Evolutionary conservation across 2,888 invertebrate genomes (phyloP), one percentile per base, ranked within the genome.

Genomic region (Platycheirus albimanus): DNA sequence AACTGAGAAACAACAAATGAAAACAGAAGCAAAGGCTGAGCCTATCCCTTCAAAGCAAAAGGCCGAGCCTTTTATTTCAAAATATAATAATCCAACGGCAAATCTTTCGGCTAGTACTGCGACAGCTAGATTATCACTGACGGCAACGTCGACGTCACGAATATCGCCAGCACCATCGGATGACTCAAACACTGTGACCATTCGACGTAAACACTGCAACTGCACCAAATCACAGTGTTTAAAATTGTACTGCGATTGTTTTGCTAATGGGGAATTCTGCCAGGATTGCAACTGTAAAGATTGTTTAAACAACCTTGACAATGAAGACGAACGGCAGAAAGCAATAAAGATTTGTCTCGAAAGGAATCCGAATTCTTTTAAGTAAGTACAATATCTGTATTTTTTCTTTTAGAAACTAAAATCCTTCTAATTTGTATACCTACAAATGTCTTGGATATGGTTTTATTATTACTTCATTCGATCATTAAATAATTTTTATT

Each of bases 241-340:
- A 83, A 99, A 99, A 91, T 91, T 99, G 91, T 99, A 99, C 90
- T 99, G 99, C 92, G 99, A 99, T 90, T 99, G 99, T 90, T 99
- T 99, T 92, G 99, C 99, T 3, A 99, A 99, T 92, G 99, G 99
- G 3, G 99, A 99, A 92, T 99, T 99, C 91, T 99, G 99, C 92
- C 96, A 97, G 90, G 95, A 94, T 90, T 99, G 99, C 92, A 99
- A 99, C 90, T 99, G 99, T 91, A 96, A 95, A 90, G 98, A 98
- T 91, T 99, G 99, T 90, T 97, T 94, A 87, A 99, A 99, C 89
- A 99, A 99, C 92, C 92, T 99, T 85, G 95, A 96, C 79, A 97
- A 98, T 89, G 99, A 99, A 90, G 98, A 98, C 87, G 95, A 98
- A 86, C 91, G 99, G 17, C 97, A 98, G 88, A 94, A 96, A 87